Percentiles rank a stretch among this genome's conserved stretches.
These are phyloP conservation scores for Lydus trimaculatus DNA, from an alignment of 2,888 invertebrate species.

Conservation along the genomic window DNA sequence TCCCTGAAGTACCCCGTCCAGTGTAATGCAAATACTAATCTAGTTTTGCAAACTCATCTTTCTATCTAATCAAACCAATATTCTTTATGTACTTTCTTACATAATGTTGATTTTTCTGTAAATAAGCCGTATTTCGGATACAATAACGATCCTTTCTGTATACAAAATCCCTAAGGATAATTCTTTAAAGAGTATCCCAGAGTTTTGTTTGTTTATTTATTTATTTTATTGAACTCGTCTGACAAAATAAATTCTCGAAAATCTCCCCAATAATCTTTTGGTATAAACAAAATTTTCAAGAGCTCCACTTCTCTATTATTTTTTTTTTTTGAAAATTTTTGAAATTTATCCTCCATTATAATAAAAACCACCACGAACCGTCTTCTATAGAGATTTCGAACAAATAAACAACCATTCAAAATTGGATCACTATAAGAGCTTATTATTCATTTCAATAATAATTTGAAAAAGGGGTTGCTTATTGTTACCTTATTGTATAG, in stretches of 20 bases:
- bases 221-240: neutral
- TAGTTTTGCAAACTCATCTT: no score
- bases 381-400: neutral
- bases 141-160: neutral
- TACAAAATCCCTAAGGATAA: neutral
- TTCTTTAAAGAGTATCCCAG: neutral
- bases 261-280: neutral
- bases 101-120: neutral
- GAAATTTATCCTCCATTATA: neutral
- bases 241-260: neutral
- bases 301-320: neutral
- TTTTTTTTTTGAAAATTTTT: neutral
- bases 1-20: no score
- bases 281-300: neutral
- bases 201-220: neutral
- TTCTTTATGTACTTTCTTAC: no score
- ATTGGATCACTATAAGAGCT: neutral
- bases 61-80: no score
- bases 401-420: conserved; percentile 1
- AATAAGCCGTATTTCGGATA: neutral
- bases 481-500: neutral
- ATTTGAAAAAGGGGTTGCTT: neutral
- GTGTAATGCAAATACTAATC: no score
- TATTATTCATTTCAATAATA: neutral
- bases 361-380: neutral